Evolutionary conservation across 2,888 invertebrate genomes (phyloP).

Genomic region (Acronicta aceris): DNA sequence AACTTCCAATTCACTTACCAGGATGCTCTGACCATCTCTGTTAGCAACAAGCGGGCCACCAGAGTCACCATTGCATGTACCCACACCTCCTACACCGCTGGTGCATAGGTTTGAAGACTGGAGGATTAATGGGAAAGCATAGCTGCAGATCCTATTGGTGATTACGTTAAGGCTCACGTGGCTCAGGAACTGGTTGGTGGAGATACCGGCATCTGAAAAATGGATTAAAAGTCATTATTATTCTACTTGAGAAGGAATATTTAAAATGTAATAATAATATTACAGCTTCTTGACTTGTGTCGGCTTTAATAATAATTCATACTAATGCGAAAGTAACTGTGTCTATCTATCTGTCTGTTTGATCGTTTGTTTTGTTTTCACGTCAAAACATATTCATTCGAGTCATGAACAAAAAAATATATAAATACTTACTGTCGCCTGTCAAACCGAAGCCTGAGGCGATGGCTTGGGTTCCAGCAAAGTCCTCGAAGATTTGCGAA

Average conservation of each 20-base stretch:
- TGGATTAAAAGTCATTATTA: background rate
- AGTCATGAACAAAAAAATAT: too few species aligned
- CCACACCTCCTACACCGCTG: conserved; percentile 61
- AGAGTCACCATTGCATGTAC: conserved; percentile 71
- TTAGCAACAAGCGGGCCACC: conserved; percentile 68
- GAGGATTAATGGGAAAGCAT: conserved; percentile 59
- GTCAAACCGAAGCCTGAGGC: conserved; percentile 70
- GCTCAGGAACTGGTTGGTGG: conserved; percentile 54
- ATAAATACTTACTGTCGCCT: conserved; percentile 46
- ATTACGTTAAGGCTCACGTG: conserved; percentile 63
- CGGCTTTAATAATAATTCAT: too few species aligned
- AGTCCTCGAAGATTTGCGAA: conserved; percentile 50
- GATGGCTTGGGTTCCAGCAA: conserved; percentile 59
- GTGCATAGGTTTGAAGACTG: conserved; percentile 67
- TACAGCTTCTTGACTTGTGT: too few species aligned
- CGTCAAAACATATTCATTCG: too few species aligned
- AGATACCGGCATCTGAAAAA: conserved; percentile 46
- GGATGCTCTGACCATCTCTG: conserved; percentile 47
- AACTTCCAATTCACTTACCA: conserved; percentile 53
- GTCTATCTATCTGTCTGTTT: too few species aligned
- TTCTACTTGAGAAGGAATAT: too few species aligned
- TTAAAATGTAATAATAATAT: too few species aligned
- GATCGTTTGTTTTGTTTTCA: too few species aligned
- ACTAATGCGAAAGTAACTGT: too few species aligned
- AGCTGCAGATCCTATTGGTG: conserved; percentile 58